Evolutionary conservation across 1,140 invertebrate species (phyloP), one percentile per base, ranked within the genome.

Genomic region (Drosophila equinoxialis): DNA sequence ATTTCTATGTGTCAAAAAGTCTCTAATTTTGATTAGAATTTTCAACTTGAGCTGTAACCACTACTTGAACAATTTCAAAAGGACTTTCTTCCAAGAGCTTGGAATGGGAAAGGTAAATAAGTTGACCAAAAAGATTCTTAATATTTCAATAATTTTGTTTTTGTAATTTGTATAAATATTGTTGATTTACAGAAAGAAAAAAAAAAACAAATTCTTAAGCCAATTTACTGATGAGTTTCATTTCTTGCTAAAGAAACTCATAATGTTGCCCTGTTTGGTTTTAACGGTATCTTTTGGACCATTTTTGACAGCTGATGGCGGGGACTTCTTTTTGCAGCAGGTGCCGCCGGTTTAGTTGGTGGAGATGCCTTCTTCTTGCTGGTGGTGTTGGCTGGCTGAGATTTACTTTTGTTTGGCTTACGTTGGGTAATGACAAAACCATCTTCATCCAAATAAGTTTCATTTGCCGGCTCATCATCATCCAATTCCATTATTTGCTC

Each of bases 381-480:
- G 33, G 57, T 67, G 17, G 81, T 73, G 11, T 1, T 30, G 30
- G 30, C 5, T 30, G 78, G 41, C 65, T 68, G 74, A 8, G 71
- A 72, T 54, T 79, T 75, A 20, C 45, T 39, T 65, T 86, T 89
- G 6, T 67, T 60, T 2, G 90, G 65, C 23, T 85, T 90, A 2
- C 87, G 42, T 23, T 77, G 79, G 6, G 90, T 91, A 39, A 91
- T 78, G 23, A 91, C 90, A 64, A 91, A 91, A 14, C 90, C 90
- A 62, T 91, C 90, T 1, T 91, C 90, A 71, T 91, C 90, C 33
- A 91, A 65, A 80, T 73, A 91, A 7, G 90, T 91, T 73, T 91
- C 90, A 39, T 87, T 87, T 17, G 73, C 68, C 1, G 68, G 55
- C 10, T 74, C 74, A 13, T 55, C 89, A 1, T 68, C 45, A n/a